A percentile compares a stretch with the other conserved stretches of the same genome.
phyloP scores from a whole-genome alignment of 2,888 invertebrate genomes.

The Trissolcus japonicus region DNA sequence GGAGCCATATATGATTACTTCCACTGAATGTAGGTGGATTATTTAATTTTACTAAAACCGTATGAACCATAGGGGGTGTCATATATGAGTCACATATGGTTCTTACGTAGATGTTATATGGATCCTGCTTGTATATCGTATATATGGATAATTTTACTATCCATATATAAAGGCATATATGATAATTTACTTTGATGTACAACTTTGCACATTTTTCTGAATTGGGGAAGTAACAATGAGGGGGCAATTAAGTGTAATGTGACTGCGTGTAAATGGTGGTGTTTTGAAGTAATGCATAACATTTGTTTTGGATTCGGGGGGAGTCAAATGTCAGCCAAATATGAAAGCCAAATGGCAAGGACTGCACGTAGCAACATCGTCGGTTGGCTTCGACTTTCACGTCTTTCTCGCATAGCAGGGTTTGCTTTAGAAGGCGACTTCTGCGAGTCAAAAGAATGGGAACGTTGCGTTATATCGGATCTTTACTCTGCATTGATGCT shows the following conservation, averaged over 20 bases:
- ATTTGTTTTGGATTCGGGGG: not conserved
- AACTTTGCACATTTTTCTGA: no score
- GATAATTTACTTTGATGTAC: not conserved
- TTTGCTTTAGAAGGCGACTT: constrained; percentile 52
- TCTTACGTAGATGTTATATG: no score
- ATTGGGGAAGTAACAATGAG: no score
- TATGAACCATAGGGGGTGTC: no score
- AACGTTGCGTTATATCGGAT: constrained; percentile 64
- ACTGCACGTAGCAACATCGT: constrained; percentile 34
- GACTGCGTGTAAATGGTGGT: not conserved
- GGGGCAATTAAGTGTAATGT: no score
- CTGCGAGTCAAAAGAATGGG: constrained; percentile 49
- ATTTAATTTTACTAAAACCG: no score
- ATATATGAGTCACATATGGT: no score
- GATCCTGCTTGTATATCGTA: no score
- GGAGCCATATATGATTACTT: no score
- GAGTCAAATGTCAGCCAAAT: constrained; percentile 27
- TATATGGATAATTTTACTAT: no score
- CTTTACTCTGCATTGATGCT: constrained; percentile 69
- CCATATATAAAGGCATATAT: no score
- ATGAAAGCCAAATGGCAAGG: constrained; percentile 28
- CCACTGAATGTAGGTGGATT: no score
- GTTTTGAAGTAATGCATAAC: not conserved
- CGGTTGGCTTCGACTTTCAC: constrained; percentile 46
- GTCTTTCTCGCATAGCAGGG: constrained; percentile 45